Evolutionary conservation across 2,113 vertebrate species (phyloP), one percentile per base, ranked within the genome.

Genomic region (Aythya baeri): DNA sequence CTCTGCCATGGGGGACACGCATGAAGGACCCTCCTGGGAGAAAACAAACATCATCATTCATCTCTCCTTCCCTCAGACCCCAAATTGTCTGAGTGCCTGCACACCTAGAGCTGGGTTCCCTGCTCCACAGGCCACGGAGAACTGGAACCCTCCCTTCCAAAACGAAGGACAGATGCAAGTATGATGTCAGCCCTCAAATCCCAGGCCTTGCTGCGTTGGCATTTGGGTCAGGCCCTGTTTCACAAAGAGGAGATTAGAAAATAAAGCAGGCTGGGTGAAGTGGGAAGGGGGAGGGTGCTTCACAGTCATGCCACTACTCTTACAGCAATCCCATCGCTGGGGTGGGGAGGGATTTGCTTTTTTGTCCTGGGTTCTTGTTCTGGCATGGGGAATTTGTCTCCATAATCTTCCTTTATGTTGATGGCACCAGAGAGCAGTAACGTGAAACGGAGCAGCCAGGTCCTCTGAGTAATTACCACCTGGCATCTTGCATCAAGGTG

Each of bases 181-280:
- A 38, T 9, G 14, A 46, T 9, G 44, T 31, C 87, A 88, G 54
- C 26, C 43, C 36, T 61, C 77, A 59, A 57, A 79, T 8, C 49
- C 50, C 58, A 73, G 49, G 76, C 50, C 32, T 18, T 38, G 80
- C 80, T 49, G 34, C 5, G 36, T 62, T 44, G 41, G 92, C 70
- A 8, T 81, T 78, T 25, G 31, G 44, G 68, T 13, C 16, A 36
- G 63, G 49, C 36, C 17, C 20, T 3, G 36, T 43, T 63, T 61
- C 43, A 85, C 88, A 82, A 82, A 91, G 27, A 21, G 26, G 61
- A 61, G 90, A 91, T 95, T 75, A 94, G 66, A 61, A 73, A 73
- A 71, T 34, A 87, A 89, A 93, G 71, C 82, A 66, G 50, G 41
- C 14, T 34, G 34, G 34, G 61, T 41, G 36, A 18, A 78, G 65